These are phyloP conservation scores for Orchestia grillus DNA, from an alignment of 1,140 invertebrate genomes.

Conservation along the genomic window DNA sequence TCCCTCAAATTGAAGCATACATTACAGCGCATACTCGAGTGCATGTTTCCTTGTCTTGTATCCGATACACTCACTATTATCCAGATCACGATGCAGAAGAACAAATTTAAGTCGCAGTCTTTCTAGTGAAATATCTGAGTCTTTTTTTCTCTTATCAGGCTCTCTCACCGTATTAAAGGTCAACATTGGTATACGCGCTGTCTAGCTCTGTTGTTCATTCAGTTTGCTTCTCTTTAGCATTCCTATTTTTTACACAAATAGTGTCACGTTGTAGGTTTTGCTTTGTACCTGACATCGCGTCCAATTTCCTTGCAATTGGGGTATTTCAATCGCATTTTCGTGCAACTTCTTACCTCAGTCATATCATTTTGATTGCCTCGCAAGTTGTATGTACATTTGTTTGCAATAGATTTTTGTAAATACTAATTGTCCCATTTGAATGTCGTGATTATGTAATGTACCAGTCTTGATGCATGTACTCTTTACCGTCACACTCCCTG, in stretches of 20 bases:
- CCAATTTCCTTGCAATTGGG: not conserved
- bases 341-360: not conserved
- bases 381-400: not conserved
- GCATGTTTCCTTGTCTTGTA: not conserved
- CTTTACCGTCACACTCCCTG: not conserved
- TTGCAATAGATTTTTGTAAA: too few species aligned
- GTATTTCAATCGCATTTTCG: not conserved
- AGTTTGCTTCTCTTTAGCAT: not conserved
- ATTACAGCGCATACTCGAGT: not conserved
- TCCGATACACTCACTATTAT: not conserved
- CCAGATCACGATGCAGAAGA: not conserved
- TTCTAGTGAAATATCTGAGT: not conserved
- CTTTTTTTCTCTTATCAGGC: not conserved
- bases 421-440: too few species aligned
- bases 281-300: not conserved
- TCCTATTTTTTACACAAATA: not conserved
- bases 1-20: not conserved
- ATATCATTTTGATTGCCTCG: not conserved
- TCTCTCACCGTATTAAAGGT: not conserved
- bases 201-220: not conserved
- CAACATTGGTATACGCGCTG: too few species aligned
- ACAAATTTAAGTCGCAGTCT: not conserved
- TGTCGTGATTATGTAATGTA: too few species aligned
- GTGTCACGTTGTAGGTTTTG: not conserved
- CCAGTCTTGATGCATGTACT: too few species aligned